phyloP scores from a whole-genome alignment of 53 echinoderm and acorn worm species.

The Henricia sp. region DNA sequence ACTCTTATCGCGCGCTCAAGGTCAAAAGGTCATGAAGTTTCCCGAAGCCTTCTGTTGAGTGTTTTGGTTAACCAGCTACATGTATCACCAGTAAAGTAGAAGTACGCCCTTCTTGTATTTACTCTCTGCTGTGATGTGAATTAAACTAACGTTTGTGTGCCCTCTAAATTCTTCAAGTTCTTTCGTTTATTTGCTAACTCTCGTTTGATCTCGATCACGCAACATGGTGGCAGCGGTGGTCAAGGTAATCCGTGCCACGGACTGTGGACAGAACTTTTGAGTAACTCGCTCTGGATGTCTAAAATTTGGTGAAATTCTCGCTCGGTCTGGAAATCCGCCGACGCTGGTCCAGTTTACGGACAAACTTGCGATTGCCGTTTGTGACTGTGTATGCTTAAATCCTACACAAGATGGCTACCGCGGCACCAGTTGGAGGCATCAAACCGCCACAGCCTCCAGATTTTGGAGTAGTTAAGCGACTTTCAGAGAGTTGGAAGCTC shows the following conservation, averaged over 20 bases:
- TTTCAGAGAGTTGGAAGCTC: background rate
- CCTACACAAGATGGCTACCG: constrained; percentile 12
- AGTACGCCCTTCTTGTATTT: too few species aligned
- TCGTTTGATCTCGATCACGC: background rate
- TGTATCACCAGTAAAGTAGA: too few species aligned
- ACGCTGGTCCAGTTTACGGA: constrained; percentile 16
- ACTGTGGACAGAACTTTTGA: background rate
- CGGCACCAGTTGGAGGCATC: constrained; percentile 9
- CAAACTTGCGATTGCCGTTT: background rate
- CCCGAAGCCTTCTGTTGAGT: too few species aligned
- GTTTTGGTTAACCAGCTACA: too few species aligned
- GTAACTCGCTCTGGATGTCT: background rate
- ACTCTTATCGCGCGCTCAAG: too few species aligned
- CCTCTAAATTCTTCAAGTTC: too few species aligned
- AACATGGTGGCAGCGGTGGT: constrained; percentile 32
- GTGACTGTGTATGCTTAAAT: background rate
- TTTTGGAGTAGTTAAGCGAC: background rate
- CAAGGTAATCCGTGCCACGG: background rate
- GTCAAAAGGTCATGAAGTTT: too few species aligned
- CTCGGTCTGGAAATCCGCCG: constrained; percentile 20
- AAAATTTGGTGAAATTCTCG: background rate
- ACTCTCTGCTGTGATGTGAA: too few species aligned
- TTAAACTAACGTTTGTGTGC: too few species aligned
- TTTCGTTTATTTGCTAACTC: too few species aligned
- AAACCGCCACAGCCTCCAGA: background rate